Base-by-base conservation (phyloP, 2,113 vertebrate species). In the Anthoscopus minutus region DNA sequence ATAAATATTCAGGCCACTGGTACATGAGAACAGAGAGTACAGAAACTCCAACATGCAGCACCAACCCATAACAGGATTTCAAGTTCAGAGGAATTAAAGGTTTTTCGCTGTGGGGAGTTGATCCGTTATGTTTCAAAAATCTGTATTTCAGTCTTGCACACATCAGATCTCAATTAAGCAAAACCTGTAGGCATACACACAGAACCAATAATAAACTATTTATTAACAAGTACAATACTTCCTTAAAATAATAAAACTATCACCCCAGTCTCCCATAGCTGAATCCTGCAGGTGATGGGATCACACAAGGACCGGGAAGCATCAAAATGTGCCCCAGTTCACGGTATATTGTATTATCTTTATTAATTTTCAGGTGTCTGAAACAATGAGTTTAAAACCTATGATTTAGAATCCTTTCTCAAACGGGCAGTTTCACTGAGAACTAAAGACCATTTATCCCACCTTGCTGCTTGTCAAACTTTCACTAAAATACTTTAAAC, bases 261-360 rank as follows among this genome's bases (percentile, higher is more conserved):
- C 28, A 72, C 4, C 13, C 8, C 44, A 16, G 4, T 33, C 22
- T 47, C 42, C 23, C 30, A 50, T 2, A 42, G 31, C 57, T 69
- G 25, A 65, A 22, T 40, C 38, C 33, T 72, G 45, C 22, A 77
- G 19, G 27, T 12, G 11, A 74, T 5, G 5, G 33, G 28, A 72
- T 58, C 28, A 33, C 12, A 62, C 3, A 19, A 42, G 53, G 10
- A 37, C 22, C 28, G 56, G 25, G 15, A 74, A 93, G 25, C 35
- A 84, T 25, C 48, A 79, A 58, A 85, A 44, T 3, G 0, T 8
- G 35, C 27, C 54, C n/a, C 47, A 61, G 33, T 37, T 81, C n/a
- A 48, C 10, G 1, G 2, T 15, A 50, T 3, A 0, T 1, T 64
- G 4, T 11, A 38, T 33, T 9, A 66, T 23, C 42, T 73, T 61